A percentile compares a stretch with the other conserved stretches of the same genome.
These are phyloP conservation scores for Abrostola triplasia DNA, from an alignment of 2,888 invertebrate species.

Conservation along the genomic window DNA sequence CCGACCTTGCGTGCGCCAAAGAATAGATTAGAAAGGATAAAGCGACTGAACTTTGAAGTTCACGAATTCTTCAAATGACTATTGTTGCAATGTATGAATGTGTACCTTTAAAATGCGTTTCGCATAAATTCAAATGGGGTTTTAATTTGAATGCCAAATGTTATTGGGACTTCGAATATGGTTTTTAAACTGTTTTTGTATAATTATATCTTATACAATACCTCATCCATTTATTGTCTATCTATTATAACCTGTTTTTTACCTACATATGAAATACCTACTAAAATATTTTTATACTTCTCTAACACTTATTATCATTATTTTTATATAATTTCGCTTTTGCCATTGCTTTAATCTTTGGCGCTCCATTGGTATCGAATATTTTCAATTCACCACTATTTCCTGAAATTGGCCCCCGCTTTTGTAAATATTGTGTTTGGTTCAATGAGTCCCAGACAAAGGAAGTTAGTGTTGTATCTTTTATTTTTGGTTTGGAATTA, in stretches of 20 bases:
- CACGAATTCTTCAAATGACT: slow-evolving; percentile 33
- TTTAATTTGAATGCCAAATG: slow-evolving; percentile 10
- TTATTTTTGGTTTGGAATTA: slow-evolving; percentile 40
- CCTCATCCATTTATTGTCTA: too few species aligned
- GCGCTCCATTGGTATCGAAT: slow-evolving; percentile 58
- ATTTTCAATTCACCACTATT: slow-evolving; percentile 70
- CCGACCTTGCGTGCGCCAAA: slow-evolving; percentile 59
- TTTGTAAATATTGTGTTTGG: slow-evolving; percentile 64
- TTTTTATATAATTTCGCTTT: slow-evolving; percentile 1
- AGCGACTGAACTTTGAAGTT: slow-evolving; percentile 42
- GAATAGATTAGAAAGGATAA: slow-evolving; percentile 52
- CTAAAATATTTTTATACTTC: too few species aligned
- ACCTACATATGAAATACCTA: too few species aligned
- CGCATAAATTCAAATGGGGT: slow-evolving; percentile 26
- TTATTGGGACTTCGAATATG: not conserved
- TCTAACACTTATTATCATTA: too few species aligned
- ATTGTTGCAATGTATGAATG: slow-evolving; percentile 39
- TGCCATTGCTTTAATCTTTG: slow-evolving; percentile 57
- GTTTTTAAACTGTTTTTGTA: not conserved
- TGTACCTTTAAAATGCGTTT: slow-evolving; percentile 36
- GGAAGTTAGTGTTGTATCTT: slow-evolving; percentile 47
- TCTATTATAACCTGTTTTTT: too few species aligned
- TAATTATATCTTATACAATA: too few species aligned
- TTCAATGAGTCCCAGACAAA: slow-evolving; percentile 56
- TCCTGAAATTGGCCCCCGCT: slow-evolving; percentile 63